These are phyloP conservation scores for Heterodera schachtii DNA, from an alignment of 1,140 invertebrate genomes.

Conservation along the genomic window DNA sequence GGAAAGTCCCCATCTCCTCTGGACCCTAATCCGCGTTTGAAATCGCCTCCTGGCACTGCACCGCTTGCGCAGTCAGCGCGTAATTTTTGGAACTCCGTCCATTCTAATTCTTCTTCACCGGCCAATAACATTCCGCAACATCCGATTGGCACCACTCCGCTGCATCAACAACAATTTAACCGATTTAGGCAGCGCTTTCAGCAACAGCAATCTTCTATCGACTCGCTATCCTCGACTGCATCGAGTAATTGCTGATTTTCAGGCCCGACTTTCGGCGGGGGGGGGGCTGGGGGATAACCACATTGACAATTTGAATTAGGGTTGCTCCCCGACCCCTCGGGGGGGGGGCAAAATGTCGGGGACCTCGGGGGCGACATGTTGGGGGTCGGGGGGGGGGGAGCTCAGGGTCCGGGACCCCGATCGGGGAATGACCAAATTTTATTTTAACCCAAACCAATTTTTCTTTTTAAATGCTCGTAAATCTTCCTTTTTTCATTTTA, in stretches of 20 bases:
- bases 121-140: constrained; percentile 4
- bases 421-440: too few relatives aligned
- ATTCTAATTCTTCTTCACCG: neutral
- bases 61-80: constrained; percentile 13
- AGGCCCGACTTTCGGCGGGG: too few relatives aligned
- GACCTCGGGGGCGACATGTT: too few relatives aligned
- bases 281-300: too few relatives aligned
- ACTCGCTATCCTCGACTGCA: neutral
- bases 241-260: neutral
- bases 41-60: constrained; percentile 16
- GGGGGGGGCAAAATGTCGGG: too few relatives aligned
- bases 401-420: too few relatives aligned
- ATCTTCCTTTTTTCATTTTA: too few relatives aligned
- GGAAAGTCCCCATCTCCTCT: constrained; percentile 3
- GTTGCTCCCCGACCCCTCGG: too few relatives aligned
- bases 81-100: constrained; percentile 17
- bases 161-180: constrained; percentile 17
- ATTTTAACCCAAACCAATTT: too few relatives aligned
- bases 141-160: constrained; percentile 4
- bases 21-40: neutral
- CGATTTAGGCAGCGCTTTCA: constrained; percentile 12
- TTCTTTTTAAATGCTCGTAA: too few relatives aligned
- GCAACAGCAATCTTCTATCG: constrained; percentile 8
- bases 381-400: too few relatives aligned
- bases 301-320: too few relatives aligned